phyloP scores from a whole-genome alignment of 2,113 vertebrate genomes.

The Ceyx margarethae region DNA sequence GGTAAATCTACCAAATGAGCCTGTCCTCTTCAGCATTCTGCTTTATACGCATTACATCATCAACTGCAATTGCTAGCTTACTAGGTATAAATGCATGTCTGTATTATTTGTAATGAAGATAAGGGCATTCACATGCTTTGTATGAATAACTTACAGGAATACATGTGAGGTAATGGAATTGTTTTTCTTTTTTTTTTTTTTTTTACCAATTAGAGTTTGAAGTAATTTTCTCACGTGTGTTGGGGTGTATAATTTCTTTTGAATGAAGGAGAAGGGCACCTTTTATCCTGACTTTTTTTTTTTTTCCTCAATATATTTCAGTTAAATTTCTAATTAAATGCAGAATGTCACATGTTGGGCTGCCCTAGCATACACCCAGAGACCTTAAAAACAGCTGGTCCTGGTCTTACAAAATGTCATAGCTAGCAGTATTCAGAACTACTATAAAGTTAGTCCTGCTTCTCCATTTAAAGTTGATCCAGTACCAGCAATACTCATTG shows the following conservation, averaged over 20 bases:
- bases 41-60: not conserved
- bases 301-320: not conserved
- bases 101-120: not conserved
- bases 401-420: not conserved
- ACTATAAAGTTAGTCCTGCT: not conserved
- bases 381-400: not conserved
- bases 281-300: constrained; percentile 22
- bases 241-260: constrained; percentile 17
- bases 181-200: constrained; percentile 18
- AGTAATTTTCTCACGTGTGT: constrained; percentile 12
- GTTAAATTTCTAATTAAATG: constrained; percentile 33
- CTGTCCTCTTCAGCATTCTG: not conserved
- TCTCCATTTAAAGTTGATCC: not conserved
- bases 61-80: not conserved
- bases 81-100: not conserved
- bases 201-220: constrained; percentile 19
- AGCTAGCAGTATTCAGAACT: constrained; percentile 18
- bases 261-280: not conserved
- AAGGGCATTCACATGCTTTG: not conserved
- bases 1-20: not conserved
- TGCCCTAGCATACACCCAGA: not conserved
- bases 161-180: not conserved
- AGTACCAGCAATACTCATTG: constrained; percentile 17
- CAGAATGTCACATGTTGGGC: not conserved
- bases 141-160: not conserved